Conservation (phyloP, 2,888 invertebrate species). For the Ganaspis brasiliensis region DNA sequence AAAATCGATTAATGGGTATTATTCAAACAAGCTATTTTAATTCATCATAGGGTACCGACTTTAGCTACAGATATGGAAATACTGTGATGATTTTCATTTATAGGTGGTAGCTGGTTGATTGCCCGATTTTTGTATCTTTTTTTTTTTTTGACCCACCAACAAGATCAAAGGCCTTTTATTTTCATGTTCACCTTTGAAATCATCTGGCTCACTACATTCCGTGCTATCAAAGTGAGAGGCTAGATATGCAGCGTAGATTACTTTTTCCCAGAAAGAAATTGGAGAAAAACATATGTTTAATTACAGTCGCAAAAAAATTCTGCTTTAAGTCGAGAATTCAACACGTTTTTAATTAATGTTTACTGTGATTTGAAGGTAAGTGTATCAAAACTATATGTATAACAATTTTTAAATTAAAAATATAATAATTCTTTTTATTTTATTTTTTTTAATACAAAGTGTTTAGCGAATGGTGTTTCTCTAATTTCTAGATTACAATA, state of each 20-base stretch:
- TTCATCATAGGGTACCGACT: not conserved
- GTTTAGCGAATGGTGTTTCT: too few species aligned
- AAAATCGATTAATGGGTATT: constrained; percentile 11
- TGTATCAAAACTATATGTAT: too few species aligned
- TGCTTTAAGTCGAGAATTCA: too few species aligned
- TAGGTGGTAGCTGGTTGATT: constrained; percentile 29
- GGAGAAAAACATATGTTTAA: constrained; percentile 9
- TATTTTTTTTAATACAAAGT: too few species aligned
- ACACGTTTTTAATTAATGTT: too few species aligned
- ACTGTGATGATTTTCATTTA: constrained; percentile 8
- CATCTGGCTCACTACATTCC: constrained; percentile 28
- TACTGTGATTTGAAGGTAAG: too few species aligned
- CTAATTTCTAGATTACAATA: too few species aligned
- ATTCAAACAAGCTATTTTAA: not conserved
- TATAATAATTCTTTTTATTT: too few species aligned
- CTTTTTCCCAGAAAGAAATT: constrained; percentile 19
- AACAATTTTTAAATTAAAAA: too few species aligned
- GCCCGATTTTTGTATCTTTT: constrained; percentile 35
- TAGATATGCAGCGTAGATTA: constrained; percentile 36
- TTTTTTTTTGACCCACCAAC: constrained; percentile 13
- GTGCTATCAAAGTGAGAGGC: constrained; percentile 32
- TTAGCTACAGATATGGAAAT: not conserved
- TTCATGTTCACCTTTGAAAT: constrained; percentile 36
- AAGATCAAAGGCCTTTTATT: constrained; percentile 42
- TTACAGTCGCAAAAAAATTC: not conserved